Evolutionary conservation across 2,797 vertebrate genomes (phyloP).

Genomic region (Pipistrellus kuhlii): DNA sequence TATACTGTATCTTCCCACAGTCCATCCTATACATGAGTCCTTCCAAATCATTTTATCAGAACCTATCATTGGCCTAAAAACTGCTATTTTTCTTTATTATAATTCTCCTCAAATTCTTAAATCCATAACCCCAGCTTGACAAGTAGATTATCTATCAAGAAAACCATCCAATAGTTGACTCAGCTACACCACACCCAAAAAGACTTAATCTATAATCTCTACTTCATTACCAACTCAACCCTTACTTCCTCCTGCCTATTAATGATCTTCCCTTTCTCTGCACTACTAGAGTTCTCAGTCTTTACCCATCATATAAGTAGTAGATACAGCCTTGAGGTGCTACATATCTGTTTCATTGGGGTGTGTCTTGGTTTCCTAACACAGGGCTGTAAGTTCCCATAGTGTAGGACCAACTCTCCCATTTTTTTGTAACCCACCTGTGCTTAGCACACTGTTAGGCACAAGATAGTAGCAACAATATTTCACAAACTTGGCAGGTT

Average conservation of each 20-base stretch:
- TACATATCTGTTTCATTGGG: not conserved
- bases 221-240: not conserved
- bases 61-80: not conserved
- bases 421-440: not conserved
- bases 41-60: not conserved
- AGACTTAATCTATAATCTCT: not conserved
- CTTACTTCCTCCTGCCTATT: not conserved
- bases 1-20: not conserved
- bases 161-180: not conserved
- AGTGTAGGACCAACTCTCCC: not conserved
- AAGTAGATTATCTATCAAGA: not conserved
- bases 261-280: not conserved
- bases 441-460: not conserved
- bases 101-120: not conserved
- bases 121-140: not conserved
- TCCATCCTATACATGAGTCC: not conserved
- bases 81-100: not conserved
- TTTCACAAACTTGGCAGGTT: not conserved
- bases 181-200: not conserved
- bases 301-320: not conserved
- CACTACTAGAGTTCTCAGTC: not conserved
- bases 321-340: not conserved
- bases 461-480: not conserved
- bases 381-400: conserved; percentile 9
- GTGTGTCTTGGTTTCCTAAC: conserved; percentile 3